Evolutionary conservation across 2,113 vertebrate genomes (phyloP).

Genomic region (Percopsis transmontana): DNA sequence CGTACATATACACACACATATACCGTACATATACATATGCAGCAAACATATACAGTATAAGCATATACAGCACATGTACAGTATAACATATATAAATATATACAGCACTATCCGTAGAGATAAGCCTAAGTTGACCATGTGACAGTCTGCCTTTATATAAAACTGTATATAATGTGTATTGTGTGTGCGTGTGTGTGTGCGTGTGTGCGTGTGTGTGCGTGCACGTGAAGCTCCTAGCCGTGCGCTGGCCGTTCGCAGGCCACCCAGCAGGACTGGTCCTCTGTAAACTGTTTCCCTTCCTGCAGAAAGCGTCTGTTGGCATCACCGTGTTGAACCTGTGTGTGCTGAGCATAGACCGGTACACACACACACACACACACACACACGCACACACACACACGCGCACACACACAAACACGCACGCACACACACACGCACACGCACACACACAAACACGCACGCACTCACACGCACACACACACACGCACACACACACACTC

Average conservation of each 20-base stretch:
- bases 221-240: constrained; percentile 81
- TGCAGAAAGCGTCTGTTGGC: constrained; percentile 95
- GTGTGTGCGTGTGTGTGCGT: constrained; percentile 46
- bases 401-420: not conserved
- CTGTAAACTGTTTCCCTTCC: constrained; percentile 92
- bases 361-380: constrained; percentile 26
- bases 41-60: no score
- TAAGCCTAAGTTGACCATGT: not conserved
- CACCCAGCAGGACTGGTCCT: constrained; percentile 85
- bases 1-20: no score
- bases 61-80: not conserved
- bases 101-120: no score
- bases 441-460: not conserved
- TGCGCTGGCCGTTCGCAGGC: constrained; percentile 86
- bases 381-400: not conserved
- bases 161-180: not conserved
- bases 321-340: constrained; percentile 97
- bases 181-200: constrained; percentile 11
- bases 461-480: constrained; percentile 1
- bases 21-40: not conserved
- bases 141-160: not conserved
- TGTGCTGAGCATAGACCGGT: constrained; percentile 96
- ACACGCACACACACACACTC: not conserved
- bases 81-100: no score
- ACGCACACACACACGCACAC: not conserved